These are phyloP conservation scores for Siphlonurus alternatus DNA, from an alignment of 2,888 invertebrate species.

Conservation along the genomic window DNA sequence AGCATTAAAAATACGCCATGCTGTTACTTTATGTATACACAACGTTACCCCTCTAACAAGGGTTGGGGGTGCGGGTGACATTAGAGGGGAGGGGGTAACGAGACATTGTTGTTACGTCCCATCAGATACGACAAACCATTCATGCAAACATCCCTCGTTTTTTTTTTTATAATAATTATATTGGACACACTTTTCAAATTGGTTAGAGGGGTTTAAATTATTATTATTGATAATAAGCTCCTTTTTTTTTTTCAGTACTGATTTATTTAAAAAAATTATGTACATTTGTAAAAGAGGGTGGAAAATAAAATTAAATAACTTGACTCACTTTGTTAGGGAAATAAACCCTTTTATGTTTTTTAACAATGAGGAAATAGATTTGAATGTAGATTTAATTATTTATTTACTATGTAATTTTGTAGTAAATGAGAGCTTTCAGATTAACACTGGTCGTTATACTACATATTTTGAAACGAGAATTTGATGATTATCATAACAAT, in stretches of 20 bases:
- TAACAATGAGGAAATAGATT: no score
- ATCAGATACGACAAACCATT: background rate
- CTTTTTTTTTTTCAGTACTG: background rate
- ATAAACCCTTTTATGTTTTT: background rate
- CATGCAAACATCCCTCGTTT: background rate
- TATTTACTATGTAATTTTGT: no score
- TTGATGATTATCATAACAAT: no score
- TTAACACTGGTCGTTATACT: no score
- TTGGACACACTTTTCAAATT: background rate
- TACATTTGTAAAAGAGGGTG: background rate
- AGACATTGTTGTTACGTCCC: background rate
- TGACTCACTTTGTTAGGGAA: background rate
- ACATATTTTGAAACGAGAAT: no score
- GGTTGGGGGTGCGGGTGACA: background rate
- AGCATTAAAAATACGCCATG: background rate
- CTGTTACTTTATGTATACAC: background rate
- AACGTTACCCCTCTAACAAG: background rate
- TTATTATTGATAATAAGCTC: background rate
- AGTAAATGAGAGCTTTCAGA: no score
- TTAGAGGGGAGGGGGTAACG: background rate
- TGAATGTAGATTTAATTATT: no score
- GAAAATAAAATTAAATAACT: background rate
- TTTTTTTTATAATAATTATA: background rate
- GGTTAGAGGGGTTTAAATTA: background rate
- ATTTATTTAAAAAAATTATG: background rate